Conservation (phyloP, 2,797 vertebrate genomes). For the Falco biarmicus region DNA sequence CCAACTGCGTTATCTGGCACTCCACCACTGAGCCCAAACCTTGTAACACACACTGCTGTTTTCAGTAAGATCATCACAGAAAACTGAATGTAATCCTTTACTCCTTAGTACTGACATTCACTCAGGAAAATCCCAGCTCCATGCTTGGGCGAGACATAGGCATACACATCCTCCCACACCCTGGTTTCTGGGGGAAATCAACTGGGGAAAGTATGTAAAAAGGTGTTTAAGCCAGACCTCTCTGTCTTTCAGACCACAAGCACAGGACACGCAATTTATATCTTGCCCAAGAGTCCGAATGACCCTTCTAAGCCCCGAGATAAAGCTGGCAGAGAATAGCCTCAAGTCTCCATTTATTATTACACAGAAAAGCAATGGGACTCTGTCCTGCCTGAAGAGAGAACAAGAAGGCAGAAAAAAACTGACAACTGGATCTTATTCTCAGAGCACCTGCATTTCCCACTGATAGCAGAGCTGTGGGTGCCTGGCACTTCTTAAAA, state of each 20-base stretch:
- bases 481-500: slow-evolving; percentile 47
- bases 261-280: not conserved
- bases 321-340: not conserved
- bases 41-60: not conserved
- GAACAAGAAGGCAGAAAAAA: slow-evolving; percentile 2
- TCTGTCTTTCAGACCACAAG: not conserved
- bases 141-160: not conserved
- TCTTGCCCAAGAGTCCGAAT: not conserved
- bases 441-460: slow-evolving; percentile 52
- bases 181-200: not conserved
- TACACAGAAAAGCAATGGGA: not conserved
- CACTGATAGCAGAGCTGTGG: not conserved
- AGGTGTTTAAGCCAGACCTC: not conserved
- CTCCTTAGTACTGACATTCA: not conserved
- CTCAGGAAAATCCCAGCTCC: not conserved
- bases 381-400: not conserved
- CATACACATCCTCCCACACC: not conserved
- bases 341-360: not conserved
- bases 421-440: not conserved
- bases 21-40: not conserved
- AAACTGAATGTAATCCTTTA: not conserved
- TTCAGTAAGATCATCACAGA: not conserved
- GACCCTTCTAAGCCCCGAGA: not conserved
- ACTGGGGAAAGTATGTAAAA: not conserved
- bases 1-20: not conserved